phyloP scores from a whole-genome alignment of 2,888 invertebrate species.

The Spodoptera exigua region DNA sequence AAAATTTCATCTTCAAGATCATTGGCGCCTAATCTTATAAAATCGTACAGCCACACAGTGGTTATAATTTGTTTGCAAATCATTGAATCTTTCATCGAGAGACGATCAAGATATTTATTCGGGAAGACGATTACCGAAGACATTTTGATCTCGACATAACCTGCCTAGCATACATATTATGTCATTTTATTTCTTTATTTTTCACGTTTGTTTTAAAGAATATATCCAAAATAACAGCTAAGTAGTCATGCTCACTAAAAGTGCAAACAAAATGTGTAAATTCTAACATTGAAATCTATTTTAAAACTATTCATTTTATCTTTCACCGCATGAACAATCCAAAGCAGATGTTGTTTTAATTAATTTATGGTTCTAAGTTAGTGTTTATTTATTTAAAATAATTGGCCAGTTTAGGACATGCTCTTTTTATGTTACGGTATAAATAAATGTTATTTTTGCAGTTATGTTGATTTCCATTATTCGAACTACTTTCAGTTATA shows the following conservation, averaged over 20 bases:
- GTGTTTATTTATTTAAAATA: too few species aligned
- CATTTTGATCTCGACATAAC: neutral
- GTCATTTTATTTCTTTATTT: too few species aligned
- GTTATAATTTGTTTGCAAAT: slow-evolving; percentile 8
- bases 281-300: neutral
- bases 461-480: too few species aligned
- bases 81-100: slow-evolving; percentile 10
- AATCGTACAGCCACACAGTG: neutral
- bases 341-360: slow-evolving; percentile 10
- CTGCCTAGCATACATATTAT: too few species aligned
- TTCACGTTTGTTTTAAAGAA: too few species aligned
- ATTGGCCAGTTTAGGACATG: too few species aligned
- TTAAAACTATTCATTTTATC: neutral
- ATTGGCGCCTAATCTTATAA: neutral
- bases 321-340: slow-evolving; percentile 2
- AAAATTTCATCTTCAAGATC: neutral
- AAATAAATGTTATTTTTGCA: too few species aligned
- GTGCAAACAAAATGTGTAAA: too few species aligned
- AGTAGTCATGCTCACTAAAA: too few species aligned
- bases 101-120: slow-evolving; percentile 15
- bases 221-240: too few species aligned
- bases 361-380: neutral
- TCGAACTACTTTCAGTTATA: too few species aligned
- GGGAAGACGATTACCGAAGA: neutral
- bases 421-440: too few species aligned